Conservation (phyloP, 2,888 invertebrate species). For the Empis livida region DNA sequence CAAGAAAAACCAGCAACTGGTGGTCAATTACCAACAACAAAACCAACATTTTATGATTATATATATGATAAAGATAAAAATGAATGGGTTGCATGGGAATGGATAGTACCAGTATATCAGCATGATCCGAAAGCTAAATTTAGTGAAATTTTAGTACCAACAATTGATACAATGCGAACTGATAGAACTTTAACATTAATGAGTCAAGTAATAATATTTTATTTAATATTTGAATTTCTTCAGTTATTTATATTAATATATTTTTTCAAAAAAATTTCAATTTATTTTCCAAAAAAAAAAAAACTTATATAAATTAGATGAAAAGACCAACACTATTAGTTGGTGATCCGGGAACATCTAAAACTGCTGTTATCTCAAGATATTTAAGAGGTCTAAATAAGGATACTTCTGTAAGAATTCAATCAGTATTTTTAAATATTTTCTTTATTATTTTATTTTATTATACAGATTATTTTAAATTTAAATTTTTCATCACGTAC, state of each 20-base stretch:
- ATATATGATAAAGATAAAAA: conserved; percentile 52
- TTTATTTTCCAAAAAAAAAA: background rate
- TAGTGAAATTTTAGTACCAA: conserved; percentile 78
- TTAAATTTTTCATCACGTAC: conserved; percentile 89
- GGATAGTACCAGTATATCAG: conserved; percentile 60
- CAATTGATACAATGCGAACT: conserved; percentile 71
- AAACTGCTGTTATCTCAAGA: conserved; percentile 77
- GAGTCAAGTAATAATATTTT: conserved; percentile 55
- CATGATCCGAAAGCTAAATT: conserved; percentile 60
- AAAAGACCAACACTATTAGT: conserved; percentile 71
- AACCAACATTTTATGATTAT: conserved; percentile 69
- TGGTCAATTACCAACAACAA: conserved; percentile 61
- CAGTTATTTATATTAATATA: too few species aligned
- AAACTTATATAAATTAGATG: conserved; percentile 33
- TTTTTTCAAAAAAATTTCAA: too few species aligned
- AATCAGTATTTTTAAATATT: background rate
- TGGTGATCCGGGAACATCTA: conserved; percentile 87
- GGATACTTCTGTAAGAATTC: conserved; percentile 48
- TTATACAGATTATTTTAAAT: conserved; percentile 53
- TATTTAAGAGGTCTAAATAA: conserved; percentile 59
- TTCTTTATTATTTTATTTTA: conserved; percentile 5
- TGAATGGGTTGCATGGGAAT: conserved; percentile 77
- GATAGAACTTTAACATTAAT: conserved; percentile 66
- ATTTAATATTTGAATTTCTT: background rate
- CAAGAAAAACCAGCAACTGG: conserved; percentile 46